phyloP scores from a whole-genome alignment of 2,797 vertebrate species.

The Gorsachius magnificus region DNA sequence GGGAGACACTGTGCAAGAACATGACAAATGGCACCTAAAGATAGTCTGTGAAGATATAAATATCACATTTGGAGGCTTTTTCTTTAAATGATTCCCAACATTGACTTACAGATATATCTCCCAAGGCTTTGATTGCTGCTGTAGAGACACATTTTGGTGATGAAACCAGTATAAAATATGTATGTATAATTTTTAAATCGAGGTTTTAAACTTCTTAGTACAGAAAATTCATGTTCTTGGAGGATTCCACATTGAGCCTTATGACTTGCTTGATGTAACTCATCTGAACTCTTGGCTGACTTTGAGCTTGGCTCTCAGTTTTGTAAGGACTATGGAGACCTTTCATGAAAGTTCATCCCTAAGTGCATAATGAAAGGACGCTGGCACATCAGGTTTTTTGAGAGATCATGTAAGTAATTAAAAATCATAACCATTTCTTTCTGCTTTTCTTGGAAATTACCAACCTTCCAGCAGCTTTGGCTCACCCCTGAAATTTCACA shows the following conservation, averaged over 20 bases:
- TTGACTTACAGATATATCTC: slow-evolving; percentile 24
- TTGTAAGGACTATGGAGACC: background rate
- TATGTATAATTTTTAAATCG: slow-evolving; percentile 26
- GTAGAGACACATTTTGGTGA: background rate
- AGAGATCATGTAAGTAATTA: background rate
- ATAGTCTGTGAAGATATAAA: slow-evolving; percentile 52
- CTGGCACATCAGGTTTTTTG: background rate
- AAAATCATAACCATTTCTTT: background rate
- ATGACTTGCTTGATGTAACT: background rate
- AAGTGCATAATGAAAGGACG: background rate
- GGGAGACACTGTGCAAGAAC: slow-evolving; percentile 43
- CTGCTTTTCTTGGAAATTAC: background rate
- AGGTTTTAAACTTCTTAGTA: slow-evolving; percentile 3
- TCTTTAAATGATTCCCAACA: slow-evolving; percentile 26
- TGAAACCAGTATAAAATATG: slow-evolving; percentile 35
- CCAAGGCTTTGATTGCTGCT: slow-evolving; percentile 17
- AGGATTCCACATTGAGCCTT: background rate
- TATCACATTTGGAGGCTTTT: slow-evolving; percentile 29
- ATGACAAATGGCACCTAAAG: slow-evolving; percentile 59
- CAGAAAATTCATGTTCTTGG: background rate
- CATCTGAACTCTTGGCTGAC: background rate
- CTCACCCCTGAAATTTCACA: background rate
- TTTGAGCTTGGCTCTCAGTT: background rate
- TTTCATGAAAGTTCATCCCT: background rate
- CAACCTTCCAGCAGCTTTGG: background rate